Evolutionary conservation across 2,113 vertebrate species (phyloP).

Genomic region (Pagrus major): DNA sequence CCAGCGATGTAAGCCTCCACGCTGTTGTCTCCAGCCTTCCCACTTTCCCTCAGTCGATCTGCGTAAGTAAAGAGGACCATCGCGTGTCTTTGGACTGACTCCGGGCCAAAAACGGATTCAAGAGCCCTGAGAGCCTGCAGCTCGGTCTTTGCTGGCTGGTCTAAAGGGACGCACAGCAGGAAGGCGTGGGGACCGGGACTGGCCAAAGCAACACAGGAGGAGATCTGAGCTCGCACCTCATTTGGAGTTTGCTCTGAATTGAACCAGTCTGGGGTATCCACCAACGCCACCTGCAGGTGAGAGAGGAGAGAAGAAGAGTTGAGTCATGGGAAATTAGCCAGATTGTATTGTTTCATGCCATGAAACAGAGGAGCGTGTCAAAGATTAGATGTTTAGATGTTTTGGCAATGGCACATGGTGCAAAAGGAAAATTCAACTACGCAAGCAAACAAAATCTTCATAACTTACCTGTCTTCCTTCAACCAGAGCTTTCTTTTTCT

Average conservation of each 20-base stretch:
- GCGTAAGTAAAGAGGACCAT: slow-evolving; percentile 81
- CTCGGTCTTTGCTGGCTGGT: slow-evolving; percentile 74
- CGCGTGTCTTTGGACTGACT: slow-evolving; percentile 67
- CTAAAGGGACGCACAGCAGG: slow-evolving; percentile 83
- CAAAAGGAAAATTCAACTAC: neutral
- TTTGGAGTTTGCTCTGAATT: slow-evolving; percentile 70
- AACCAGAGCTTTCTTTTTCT: slow-evolving; percentile 72
- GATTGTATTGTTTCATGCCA: neutral
- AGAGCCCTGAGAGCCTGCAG: slow-evolving; percentile 70
- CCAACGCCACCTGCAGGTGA: slow-evolving; percentile 78
- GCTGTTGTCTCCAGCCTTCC: slow-evolving; percentile 8
- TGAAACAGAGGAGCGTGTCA: neutral
- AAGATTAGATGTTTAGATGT: neutral
- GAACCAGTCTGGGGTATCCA: slow-evolving; percentile 85
- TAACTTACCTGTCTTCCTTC: slow-evolving; percentile 65
- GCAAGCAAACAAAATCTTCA: too few species aligned
- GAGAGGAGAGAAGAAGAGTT: neutral
- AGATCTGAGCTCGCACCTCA: slow-evolving; percentile 78
- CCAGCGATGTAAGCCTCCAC: slow-evolving; percentile 79
- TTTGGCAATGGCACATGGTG: neutral
- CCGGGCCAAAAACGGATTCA: slow-evolving; percentile 72
- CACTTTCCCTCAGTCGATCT: slow-evolving; percentile 66
- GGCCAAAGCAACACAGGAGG: slow-evolving; percentile 77
- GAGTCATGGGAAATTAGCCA: neutral
- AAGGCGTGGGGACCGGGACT: slow-evolving; percentile 84